Base-by-base conservation (phyloP, 92 coral and sea anemone species). In the Phenganax subtilis region DNA sequence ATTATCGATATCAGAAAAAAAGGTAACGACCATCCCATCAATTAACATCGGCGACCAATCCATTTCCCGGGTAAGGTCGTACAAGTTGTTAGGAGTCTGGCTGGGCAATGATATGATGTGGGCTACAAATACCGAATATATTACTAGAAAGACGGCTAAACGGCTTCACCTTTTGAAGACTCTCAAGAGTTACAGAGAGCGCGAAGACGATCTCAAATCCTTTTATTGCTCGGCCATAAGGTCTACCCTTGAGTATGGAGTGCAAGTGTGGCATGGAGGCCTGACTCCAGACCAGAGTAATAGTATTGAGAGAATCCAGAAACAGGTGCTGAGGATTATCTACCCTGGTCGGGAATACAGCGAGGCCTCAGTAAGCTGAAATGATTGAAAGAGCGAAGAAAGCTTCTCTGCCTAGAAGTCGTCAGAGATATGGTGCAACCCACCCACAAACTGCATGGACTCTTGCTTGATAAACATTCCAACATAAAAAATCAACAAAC, bases 181-280 rank as follows among this genome's bases (percentile, higher is more conserved):
- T 31, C 56, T 71, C 15, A 71, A 71, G 56, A 71, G 12, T 56
- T 52, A 75, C 17, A 20, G 65, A 27, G 65, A 16, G 65, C 17
- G 65, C 65, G 17, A 59, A 59, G 65, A 59, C 5, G 65, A 9
- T 59, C 65, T 59, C 12, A 59, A 59, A 56, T 56, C 60, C 15
- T 56, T 56, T 15, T 66, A 66, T 55, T 25, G 60, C 60, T n/a
- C 12, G n/a, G 52, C 16, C 29, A 9, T 14, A 55, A 20, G 25
- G 64, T 75, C 80, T 20, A 54, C 62, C 37, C 64, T 75, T 16
- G 80, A 75, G 56, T 17, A 75, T 30, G 80, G 62, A 15, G 80
- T 63, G 44, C 80, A 75, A 15, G 80, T 75, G 57, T 75, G 80
- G 80, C 54, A 55, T 75, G 80, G 80, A 17, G 29, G 29, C 31